Evolutionary conservation across 2,797 vertebrate species (phyloP).

Genomic region (Pipistrellus kuhlii): DNA sequence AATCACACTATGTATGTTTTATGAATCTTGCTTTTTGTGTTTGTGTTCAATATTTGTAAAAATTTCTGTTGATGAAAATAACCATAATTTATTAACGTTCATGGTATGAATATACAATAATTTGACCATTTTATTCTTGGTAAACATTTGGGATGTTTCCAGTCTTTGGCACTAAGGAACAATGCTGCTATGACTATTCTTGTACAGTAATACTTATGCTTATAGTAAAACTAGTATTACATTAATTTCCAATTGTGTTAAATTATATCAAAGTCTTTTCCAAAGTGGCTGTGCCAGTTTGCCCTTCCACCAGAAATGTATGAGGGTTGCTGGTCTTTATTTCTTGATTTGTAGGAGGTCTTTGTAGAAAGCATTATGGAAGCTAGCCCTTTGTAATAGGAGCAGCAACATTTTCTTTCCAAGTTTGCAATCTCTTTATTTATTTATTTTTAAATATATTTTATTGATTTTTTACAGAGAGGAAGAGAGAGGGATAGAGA

Average conservation of each 20-base stretch:
- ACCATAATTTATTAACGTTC: conserved; percentile 21
- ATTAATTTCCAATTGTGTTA: conserved; percentile 11
- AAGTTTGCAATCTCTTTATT: conserved; percentile 11
- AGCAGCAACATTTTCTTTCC: not conserved
- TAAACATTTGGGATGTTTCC: not conserved
- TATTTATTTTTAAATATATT: no score
- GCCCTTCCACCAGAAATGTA: not conserved
- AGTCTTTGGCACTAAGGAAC: not conserved
- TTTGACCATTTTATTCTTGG: not conserved
- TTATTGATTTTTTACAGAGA: no score
- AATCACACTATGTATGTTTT: not conserved
- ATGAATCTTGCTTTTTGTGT: not conserved
- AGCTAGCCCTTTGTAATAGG: conserved; percentile 42
- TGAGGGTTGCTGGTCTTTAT: not conserved
- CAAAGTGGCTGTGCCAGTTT: conserved; percentile 22
- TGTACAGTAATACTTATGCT: not conserved
- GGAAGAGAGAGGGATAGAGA: no score
- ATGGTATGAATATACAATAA: not conserved
- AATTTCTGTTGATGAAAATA: not conserved
- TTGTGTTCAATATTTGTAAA: conserved; percentile 22
- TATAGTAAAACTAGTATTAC: no score
- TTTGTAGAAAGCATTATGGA: conserved; percentile 41
- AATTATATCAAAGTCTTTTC: conserved; percentile 38
- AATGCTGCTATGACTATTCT: not conserved
- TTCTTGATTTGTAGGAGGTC: conserved; percentile 38